Conservation (phyloP, 1,140 invertebrate species). For the Leptinotarsa undecemlineata region DNA sequence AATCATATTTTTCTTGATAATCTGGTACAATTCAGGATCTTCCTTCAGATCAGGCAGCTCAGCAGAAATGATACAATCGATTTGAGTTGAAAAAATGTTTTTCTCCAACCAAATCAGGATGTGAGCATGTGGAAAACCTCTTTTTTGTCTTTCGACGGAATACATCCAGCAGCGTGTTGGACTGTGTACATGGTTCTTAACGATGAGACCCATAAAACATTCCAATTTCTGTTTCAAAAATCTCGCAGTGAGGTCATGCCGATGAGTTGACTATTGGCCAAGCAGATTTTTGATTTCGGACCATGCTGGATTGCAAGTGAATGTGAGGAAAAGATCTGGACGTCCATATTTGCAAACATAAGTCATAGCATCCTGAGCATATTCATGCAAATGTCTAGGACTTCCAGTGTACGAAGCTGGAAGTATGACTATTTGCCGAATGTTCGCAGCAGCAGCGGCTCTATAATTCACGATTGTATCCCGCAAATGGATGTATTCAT, state of each 20-base stretch:
- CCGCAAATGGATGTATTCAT: too few relatives aligned
- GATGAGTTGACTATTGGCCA: conserved; percentile 43
- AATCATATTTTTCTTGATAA: conserved; percentile 51
- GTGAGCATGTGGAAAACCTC: conserved; percentile 57
- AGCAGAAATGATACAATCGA: conserved; percentile 60
- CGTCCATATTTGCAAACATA: too few relatives aligned
- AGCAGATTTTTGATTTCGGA: not conserved
- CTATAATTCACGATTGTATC: too few relatives aligned
- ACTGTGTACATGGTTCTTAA: conserved; percentile 50
- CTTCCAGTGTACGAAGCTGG: too few relatives aligned
- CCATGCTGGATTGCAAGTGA: too few relatives aligned
- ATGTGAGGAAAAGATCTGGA: too few relatives aligned
- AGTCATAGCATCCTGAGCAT: too few relatives aligned
- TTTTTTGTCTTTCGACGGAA: conserved; percentile 57
- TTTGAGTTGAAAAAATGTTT: conserved; percentile 54
- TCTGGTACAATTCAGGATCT: too few relatives aligned
- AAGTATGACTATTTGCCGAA: too few relatives aligned
- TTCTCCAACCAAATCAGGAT: conserved; percentile 58
- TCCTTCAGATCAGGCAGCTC: conserved; percentile 48
- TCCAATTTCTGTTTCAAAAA: conserved; percentile 58
- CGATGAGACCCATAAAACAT: conserved; percentile 47
- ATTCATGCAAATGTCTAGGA: too few relatives aligned
- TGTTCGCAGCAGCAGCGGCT: too few relatives aligned
- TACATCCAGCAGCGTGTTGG: conserved; percentile 49
- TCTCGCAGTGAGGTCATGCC: conserved; percentile 56